These are phyloP conservation scores for Squalus acanthias DNA, from an alignment of 2,797 vertebrate genomes.

Conservation along the genomic window DNA sequence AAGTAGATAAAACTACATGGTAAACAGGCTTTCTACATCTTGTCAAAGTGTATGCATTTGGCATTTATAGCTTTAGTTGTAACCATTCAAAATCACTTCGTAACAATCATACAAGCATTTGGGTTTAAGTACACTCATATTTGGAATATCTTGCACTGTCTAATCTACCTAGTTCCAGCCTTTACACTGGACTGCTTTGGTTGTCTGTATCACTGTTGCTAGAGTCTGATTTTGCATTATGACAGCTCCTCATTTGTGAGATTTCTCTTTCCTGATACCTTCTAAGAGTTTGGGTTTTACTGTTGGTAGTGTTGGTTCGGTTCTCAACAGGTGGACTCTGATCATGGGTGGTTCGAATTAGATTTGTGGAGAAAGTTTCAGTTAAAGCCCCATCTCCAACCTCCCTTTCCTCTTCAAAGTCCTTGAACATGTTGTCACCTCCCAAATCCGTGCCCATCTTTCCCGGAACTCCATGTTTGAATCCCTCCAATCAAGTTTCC, in stretches of 20 bases:
- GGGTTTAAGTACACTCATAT: background rate
- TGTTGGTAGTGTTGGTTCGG: background rate
- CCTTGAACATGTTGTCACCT: too few relatives aligned
- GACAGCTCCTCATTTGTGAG: background rate
- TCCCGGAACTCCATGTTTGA: too few relatives aligned
- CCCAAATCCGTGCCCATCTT: too few relatives aligned
- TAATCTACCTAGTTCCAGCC: background rate
- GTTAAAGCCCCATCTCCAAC: too few relatives aligned
- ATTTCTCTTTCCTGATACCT: background rate
- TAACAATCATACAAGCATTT: too few relatives aligned
- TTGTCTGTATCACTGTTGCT: background rate
- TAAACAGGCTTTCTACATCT: too few relatives aligned
- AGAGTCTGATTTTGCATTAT: background rate
- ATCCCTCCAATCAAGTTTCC: too few relatives aligned
- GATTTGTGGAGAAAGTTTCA: background rate
- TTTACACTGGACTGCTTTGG: background rate
- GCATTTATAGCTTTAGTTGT: too few relatives aligned
- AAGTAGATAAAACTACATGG: too few relatives aligned
- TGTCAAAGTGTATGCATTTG: too few relatives aligned
- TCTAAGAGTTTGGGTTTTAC: background rate
- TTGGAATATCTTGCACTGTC: background rate
- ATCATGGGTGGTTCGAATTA: background rate
- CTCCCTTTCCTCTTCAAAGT: too few relatives aligned
- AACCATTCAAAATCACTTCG: too few relatives aligned
- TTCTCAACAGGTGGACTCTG: background rate